A percentile compares a stretch with the other conserved stretches of the same genome.
Conservation (phyloP, 2,888 invertebrate genomes). For the Lingula anatina region DNA sequence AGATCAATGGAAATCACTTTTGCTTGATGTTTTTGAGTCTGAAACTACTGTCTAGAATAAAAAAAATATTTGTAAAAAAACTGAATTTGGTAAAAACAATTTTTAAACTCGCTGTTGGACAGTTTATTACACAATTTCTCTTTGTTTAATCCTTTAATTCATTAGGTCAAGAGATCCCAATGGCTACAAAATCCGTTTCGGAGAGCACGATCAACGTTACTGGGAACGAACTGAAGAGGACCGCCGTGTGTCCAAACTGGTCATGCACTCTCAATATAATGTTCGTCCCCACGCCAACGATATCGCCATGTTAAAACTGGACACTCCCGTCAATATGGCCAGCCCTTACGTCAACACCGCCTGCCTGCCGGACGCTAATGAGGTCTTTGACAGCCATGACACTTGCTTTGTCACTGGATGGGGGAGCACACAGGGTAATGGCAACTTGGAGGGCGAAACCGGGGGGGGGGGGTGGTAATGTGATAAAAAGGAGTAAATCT, state of each 20-base stretch:
- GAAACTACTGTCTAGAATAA: too few species aligned
- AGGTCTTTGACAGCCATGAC: conserved; percentile 9
- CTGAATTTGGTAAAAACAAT: too few species aligned
- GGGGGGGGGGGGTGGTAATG: neutral
- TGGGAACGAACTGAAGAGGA: conserved; percentile 15
- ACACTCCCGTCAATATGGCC: conserved; percentile 17
- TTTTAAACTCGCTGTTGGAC: too few species aligned
- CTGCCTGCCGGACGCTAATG: conserved; percentile 20
- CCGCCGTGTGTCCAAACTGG: conserved; percentile 12
- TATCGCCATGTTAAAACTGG: conserved; percentile 28
- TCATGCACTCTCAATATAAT: conserved; percentile 21
- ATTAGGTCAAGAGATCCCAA: conserved; percentile 18
- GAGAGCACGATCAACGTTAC: conserved; percentile 15
- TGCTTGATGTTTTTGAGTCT: too few species aligned
- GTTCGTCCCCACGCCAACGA: conserved; percentile 21
- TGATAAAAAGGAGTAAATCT: too few species aligned
- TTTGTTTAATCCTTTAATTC: too few species aligned
- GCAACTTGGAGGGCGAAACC: neutral
- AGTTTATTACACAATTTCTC: too few species aligned
- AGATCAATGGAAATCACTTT: too few species aligned
- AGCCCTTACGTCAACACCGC: conserved; percentile 17
- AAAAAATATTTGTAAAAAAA: too few species aligned
- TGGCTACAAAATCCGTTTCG: conserved; percentile 14
- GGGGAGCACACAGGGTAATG: conserved; percentile 23
- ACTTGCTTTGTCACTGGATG: conserved; percentile 30